Base-by-base conservation (phyloP, 2,797 vertebrate species). In the Apogon talboti region DNA sequence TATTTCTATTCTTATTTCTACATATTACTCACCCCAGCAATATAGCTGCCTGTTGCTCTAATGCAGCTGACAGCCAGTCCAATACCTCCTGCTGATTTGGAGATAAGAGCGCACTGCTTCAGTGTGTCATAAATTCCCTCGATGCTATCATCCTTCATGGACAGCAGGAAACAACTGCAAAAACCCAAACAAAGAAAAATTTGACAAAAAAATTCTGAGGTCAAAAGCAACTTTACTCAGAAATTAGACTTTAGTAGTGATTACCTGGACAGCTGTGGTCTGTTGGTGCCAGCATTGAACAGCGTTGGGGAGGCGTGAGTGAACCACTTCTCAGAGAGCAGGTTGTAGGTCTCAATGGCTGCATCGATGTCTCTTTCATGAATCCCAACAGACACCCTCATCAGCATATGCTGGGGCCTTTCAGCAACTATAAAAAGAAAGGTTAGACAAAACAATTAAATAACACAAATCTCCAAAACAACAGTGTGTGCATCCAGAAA, bases 11-110 rank as follows among this genome's bases (percentile, higher is more conserved):
- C 7, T n/a, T n/a, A n/a, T n/a, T n/a, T 44, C 3, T 49, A 10
- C 7, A 12, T 53, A 66, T 53, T 0, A 28, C 83, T 84, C 70
- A 92, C 90, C 93, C 98, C 98, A 41, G 98, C 97, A 3, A 99
- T 99, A 61, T 99, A 98, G 89, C 98, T 99, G 58, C 98, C 98
- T 0, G 96, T 98, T 67, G 95, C 95, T 57, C 98, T 92, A 85
- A 99, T 98, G 51, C 96, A 97, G 92, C 97, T 98, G 4, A 99
- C 95, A 0, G 98, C 96, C 0, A 99, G 81, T 11, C 98, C 98
- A 0, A 99, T 99, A 9, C 98, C 98, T 0, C 98, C 98, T 0
- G 98, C 98, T n/a, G 97, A 97, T 77, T 99, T 99, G 3, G 98
- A 99, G 76, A 99, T 96, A 21, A 99, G 93, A 0, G 97, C 97